Percentiles rank a stretch among this genome's conserved stretches.
phyloP scores from a whole-genome alignment of 2,888 invertebrate genomes.

The Lapara coniferarum region DNA sequence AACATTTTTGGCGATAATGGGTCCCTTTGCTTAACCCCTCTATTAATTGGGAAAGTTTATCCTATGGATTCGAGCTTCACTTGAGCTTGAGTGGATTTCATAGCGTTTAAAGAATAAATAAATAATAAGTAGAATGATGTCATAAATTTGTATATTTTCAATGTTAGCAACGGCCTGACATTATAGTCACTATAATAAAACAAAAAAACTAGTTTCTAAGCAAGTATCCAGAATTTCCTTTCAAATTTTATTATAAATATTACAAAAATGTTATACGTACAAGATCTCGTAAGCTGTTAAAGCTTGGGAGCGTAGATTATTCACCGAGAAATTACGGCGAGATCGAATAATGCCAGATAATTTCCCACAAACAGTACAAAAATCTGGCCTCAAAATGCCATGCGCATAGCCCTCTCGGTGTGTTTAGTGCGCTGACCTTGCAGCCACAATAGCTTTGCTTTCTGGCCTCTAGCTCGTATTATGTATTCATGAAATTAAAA shows the following conservation, averaged over 20 bases:
- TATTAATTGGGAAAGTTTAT: too few species aligned
- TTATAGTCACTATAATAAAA: background rate
- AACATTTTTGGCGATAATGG: too few species aligned
- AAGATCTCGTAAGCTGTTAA: slow-evolving; percentile 21
- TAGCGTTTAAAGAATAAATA: slow-evolving; percentile 1
- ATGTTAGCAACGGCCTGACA: slow-evolving; percentile 8
- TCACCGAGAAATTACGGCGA: slow-evolving; percentile 17
- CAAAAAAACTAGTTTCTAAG: background rate
- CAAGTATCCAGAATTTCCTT: background rate
- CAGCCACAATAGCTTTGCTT: slow-evolving; percentile 61
- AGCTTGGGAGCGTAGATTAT: slow-evolving; percentile 18
- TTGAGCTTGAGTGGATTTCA: too few species aligned
- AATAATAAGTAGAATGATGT: slow-evolving; percentile 19
- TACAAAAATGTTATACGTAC: slow-evolving; percentile 17
- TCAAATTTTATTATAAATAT: slow-evolving; percentile 15
- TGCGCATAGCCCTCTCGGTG: slow-evolving; percentile 54
- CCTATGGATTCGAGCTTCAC: too few species aligned
- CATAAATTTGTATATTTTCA: slow-evolving; percentile 20
- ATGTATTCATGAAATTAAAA: slow-evolving; percentile 36
- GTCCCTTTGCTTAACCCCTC: too few species aligned
- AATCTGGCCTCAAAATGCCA: slow-evolving; percentile 64
- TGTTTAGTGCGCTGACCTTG: slow-evolving; percentile 73
- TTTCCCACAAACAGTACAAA: slow-evolving; percentile 55
- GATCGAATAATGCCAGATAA: slow-evolving; percentile 32
- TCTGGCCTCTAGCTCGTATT: slow-evolving; percentile 47